Evolutionary conservation across 2,888 invertebrate species (phyloP), one percentile per base, ranked within the genome.

Genomic region (Ceraclea dissimilis): DNA sequence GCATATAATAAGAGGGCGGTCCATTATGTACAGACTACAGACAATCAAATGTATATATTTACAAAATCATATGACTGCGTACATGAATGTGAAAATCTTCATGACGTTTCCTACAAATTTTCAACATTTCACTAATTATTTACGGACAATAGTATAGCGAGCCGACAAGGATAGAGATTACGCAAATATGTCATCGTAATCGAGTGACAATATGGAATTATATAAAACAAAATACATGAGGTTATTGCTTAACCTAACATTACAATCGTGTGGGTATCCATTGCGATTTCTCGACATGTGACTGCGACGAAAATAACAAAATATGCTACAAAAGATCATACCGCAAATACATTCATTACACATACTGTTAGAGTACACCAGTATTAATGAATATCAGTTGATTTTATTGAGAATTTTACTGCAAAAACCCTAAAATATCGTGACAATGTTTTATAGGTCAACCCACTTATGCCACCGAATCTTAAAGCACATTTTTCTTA

Each of bases 401-500:
- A 31, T 39, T 39, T 39, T n/a, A 13, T n/a, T 39, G 11, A 39
- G 8, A 16, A 13, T 46, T 46, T 34, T 49, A 49, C 34, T 13
- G 22, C 26, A 46, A 57, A 46, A 53, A 49, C 16, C 21, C 17
- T 39, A 2, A 13, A 17, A 49, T 22, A 56, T 52, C n/a, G n/a
- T 46, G 33, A 17, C 34, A 21, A 16, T 49, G 26, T 49, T 57
- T 57, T 57, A 57, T 57, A 57, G 57, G 57, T 57, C 57, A 57
- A 57, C 33, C 33, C 16, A n/a, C 48, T 48, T 39, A 46, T 20
- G 13, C 11, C 49, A 49, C 4, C 8, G n/a, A 33, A 26, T 50
- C 8, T 26, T 48, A n/a, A 18, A 47, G 18, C 21, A 49, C 26
- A 20, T 19, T 26, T 16, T 49, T 21, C 26, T 26, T 16, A 49